These are phyloP conservation scores for Polyommatus iphigenia DNA, from an alignment of 2,888 invertebrate species.

Conservation along the genomic window DNA sequence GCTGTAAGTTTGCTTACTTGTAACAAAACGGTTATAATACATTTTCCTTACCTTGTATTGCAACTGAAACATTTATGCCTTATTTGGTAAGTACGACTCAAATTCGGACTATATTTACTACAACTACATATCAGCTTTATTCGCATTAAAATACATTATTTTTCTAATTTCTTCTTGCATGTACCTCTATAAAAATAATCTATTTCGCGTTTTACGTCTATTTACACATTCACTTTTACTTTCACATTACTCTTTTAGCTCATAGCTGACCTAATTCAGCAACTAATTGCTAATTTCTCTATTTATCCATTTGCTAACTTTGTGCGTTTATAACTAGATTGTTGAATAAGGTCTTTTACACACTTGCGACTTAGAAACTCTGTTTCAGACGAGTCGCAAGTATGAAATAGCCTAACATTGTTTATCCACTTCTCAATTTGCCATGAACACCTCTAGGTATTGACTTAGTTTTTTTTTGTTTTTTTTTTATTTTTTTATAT, in stretches of 20 bases:
- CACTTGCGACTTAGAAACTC: background rate
- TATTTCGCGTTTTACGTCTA: background rate
- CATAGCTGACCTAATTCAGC: background rate
- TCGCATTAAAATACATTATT: background rate
- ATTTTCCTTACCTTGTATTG: no score
- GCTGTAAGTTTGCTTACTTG: no score
- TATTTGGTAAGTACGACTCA: no score
- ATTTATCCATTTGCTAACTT: background rate
- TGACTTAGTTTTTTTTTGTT: background rate
- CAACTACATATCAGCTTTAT: background rate
- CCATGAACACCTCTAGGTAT: background rate
- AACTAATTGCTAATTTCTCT: background rate
- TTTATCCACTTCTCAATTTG: background rate
- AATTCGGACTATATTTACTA: no score
- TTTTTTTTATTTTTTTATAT: background rate
- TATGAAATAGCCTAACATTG: background rate
- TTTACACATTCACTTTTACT: background rate
- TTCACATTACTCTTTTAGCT: no score
- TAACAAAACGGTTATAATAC: no score
- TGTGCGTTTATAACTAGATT: background rate
- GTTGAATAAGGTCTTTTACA: background rate
- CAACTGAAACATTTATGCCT: no score
- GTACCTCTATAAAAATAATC: background rate
- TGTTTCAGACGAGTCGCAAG: background rate
- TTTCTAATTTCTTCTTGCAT: background rate